Evolutionary conservation across 2,113 vertebrate species (phyloP).

Genomic region (Coturnix japonica): DNA sequence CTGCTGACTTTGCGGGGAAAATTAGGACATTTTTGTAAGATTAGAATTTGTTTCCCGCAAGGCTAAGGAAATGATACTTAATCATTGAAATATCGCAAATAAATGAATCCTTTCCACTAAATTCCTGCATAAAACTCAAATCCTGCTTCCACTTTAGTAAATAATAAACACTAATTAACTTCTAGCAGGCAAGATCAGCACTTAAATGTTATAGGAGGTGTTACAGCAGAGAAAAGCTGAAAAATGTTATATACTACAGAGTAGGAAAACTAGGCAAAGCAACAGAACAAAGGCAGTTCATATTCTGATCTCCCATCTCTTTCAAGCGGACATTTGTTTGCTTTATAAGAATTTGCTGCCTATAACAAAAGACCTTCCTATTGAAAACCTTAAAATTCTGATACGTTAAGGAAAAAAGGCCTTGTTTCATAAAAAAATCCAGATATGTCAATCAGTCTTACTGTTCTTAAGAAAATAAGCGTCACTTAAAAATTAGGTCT

Average conservation of each 20-base stretch:
- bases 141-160: background rate
- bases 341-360: background rate
- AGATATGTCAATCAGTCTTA: background rate
- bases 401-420: background rate
- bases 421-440: background rate
- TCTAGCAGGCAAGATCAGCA: background rate
- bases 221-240: background rate
- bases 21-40: background rate
- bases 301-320: background rate
- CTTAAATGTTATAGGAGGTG: background rate
- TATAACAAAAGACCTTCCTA: background rate
- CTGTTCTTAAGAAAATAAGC: background rate
- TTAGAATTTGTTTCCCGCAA: background rate
- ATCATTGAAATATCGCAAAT: background rate
- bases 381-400: background rate
- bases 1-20: background rate
- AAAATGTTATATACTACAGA: background rate
- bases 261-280: background rate
- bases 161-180: slow-evolving; percentile 9
- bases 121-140: background rate
- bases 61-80: background rate
- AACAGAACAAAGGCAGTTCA: background rate
- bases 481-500: background rate
- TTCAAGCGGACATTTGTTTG: background rate
- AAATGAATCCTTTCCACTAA: background rate